Conservation (phyloP, 1,140 invertebrate genomes). For the Cecropterus lyciades region DNA sequence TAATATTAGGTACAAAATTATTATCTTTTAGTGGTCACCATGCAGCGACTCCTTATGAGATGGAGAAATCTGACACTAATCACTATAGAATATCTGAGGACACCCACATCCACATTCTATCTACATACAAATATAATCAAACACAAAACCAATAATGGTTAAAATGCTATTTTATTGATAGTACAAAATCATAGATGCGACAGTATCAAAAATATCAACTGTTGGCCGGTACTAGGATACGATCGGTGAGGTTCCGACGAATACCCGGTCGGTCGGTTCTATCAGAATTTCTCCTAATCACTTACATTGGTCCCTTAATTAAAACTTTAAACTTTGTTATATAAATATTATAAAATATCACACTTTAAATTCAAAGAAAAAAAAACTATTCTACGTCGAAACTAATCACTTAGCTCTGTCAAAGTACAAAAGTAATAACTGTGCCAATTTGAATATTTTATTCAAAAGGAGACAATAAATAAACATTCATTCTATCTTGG, state of each 20-base stretch:
- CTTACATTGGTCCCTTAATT: constrained; percentile 83
- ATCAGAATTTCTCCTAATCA: constrained; percentile 82
- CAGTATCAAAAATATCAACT: constrained; percentile 67
- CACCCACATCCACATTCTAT: constrained; percentile 60
- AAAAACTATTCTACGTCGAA: constrained; percentile 77
- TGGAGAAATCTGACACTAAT: constrained; percentile 74
- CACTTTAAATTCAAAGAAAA: constrained; percentile 82
- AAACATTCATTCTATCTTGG: constrained; percentile 80
- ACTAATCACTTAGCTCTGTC: constrained; percentile 78
- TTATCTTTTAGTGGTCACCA: constrained; percentile 74
- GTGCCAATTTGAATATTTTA: constrained; percentile 80
- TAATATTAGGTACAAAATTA: constrained; percentile 83
- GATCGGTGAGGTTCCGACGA: constrained; percentile 67
- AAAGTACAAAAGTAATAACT: constrained; percentile 81
- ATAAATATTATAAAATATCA: constrained; percentile 84
- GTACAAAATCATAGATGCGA: constrained; percentile 48
- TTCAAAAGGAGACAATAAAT: constrained; percentile 82
- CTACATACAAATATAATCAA: constrained; percentile 64
- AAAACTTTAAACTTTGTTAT: constrained; percentile 82
- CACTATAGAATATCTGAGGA: constrained; percentile 53
- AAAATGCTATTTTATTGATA: constrained; percentile 48
- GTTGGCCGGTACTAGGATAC: constrained; percentile 52
- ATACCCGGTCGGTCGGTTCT: constrained; percentile 60
- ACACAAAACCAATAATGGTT: constrained; percentile 60
- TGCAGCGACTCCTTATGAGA: constrained; percentile 63